phyloP scores from a whole-genome alignment of 2,888 invertebrate genomes.

The Hydrotaea diabolus region DNA sequence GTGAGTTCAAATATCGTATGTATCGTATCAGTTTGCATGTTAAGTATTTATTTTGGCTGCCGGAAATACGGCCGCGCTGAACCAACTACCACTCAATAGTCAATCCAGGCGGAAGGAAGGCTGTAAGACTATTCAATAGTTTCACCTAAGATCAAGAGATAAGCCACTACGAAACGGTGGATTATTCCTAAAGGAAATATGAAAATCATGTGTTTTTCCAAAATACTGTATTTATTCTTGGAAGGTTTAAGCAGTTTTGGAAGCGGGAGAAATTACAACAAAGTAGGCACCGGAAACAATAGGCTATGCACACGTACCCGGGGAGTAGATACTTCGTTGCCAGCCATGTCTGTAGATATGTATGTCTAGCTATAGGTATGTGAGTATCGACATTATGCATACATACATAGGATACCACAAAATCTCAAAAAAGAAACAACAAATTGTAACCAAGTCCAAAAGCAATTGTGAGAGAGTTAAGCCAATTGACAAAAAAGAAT shows the following conservation, averaged over 20 bases:
- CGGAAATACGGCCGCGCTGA: slow-evolving; percentile 46
- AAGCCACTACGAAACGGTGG: not conserved
- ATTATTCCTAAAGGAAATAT: slow-evolving; percentile 54
- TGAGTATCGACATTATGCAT: slow-evolving; percentile 1
- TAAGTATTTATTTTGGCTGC: slow-evolving; percentile 20
- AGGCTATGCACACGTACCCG: slow-evolving; percentile 56
- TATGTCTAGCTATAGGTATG: not conserved
- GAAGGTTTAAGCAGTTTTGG: slow-evolving; percentile 30
- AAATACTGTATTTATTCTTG: slow-evolving; percentile 29
- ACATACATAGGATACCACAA: slow-evolving; percentile 24
- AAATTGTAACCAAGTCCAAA: slow-evolving; percentile 49
- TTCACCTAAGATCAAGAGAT: slow-evolving; percentile 49
- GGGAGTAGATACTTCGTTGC: not conserved
- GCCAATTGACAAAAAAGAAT: slow-evolving; percentile 60
- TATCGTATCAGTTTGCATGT: not conserved
- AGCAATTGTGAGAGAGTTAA: slow-evolving; percentile 48
- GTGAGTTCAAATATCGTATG: not conserved
- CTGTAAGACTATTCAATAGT: not conserved
- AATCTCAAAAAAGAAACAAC: slow-evolving; percentile 12
- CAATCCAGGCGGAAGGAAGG: slow-evolving; percentile 36
- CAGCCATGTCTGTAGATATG: not conserved
- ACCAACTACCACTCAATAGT: not conserved
- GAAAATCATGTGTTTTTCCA: slow-evolving; percentile 34
- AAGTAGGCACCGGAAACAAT: slow-evolving; percentile 61
- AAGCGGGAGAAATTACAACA: slow-evolving; percentile 29